Evolutionary conservation across 1,140 invertebrate species (phyloP).

Genomic region (Drosophila kurseongensis): DNA sequence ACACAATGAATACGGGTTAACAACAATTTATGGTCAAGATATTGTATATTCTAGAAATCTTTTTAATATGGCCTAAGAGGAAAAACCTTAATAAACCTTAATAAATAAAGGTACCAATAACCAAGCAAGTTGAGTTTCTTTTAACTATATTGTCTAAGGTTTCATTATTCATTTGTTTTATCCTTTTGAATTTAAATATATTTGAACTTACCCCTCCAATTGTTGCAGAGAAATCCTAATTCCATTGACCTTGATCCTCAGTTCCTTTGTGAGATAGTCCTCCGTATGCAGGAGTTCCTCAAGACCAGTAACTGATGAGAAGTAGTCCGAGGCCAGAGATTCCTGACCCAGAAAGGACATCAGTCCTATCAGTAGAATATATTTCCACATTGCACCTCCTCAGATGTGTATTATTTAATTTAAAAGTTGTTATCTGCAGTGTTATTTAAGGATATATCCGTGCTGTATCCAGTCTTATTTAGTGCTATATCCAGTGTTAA

Average conservation of each 20-base stretch:
- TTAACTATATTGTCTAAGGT: too few species aligned
- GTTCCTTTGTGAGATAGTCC: constrained; percentile 90
- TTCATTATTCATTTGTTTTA: neutral
- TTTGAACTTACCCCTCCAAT: constrained; percentile 87
- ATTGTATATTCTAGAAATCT: constrained; percentile 3
- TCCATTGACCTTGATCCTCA: constrained; percentile 91
- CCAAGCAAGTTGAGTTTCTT: too few species aligned
- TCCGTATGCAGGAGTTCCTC: constrained; percentile 95
- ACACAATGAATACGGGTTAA: constrained; percentile 11
- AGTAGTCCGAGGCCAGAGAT: constrained; percentile 87
- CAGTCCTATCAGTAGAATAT: constrained; percentile 30
- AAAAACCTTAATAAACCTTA: too few species aligned
- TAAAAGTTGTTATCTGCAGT: neutral
- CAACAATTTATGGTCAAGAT: constrained; percentile 6
- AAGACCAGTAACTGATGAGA: constrained; percentile 94
- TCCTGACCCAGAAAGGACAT: constrained; percentile 23
- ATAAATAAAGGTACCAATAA: too few species aligned
- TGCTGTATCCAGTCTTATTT: too few species aligned
- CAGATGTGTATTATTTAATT: neutral
- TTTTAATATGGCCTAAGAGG: neutral
- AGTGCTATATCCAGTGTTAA: neutral
- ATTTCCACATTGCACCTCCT: constrained; percentile 27
- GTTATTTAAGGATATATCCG: neutral
- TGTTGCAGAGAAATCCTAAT: constrained; percentile 91
- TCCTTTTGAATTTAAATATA: neutral